Base-by-base conservation (phyloP, 1,140 invertebrate species). In the Papilio glaucus region DNA sequence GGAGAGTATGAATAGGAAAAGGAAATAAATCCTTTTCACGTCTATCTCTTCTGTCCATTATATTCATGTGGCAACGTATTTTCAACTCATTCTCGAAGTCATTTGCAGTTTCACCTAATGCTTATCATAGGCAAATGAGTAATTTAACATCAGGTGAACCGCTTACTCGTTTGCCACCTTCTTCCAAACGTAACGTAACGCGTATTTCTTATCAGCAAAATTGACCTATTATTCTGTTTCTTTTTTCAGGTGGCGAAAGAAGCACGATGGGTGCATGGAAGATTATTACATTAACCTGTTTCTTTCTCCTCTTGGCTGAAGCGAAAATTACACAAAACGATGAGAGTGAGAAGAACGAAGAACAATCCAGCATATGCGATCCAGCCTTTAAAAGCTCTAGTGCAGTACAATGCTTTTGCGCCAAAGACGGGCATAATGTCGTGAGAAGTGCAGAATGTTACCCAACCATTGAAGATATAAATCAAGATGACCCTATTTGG, bases 401-500 rank as follows among this genome's bases (percentile, higher is more conserved):
- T 18, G 84, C 85, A 77, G 76, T 91, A 4, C 89, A 87, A 73
- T 93, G 91, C 71, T 90, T 84, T 70, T 93, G 91, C 69, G 69
- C 78, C 12, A 84, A 73, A 76, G 78, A 85, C n/a, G 72, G 53
- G 6, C 62, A 71, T 24, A 65, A 86, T 18, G 74, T 80, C 29
- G 76, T 88, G 1, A 76, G 72, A 67, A 85, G 78, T 60, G 91
- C 89, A 45, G 94, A 93, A 74, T 96, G 95, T 78, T 93, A 94
- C 80, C 86, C 96, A 1, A 94, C 96, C 76, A 94, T 93, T 24
- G 90, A 94, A 67, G 93, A 93, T 12, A 85, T 96, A 49, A 82
- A 89, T 1, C 81, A 82, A 24, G 94, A 95, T 62, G 95, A 96
- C 76, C 86, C 92, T 0, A 93, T 94, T 18, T 97, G 96, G 96